Evolutionary conservation across 2,888 invertebrate genomes (phyloP).

Genomic region (Rhimphoctona megacephalus): DNA sequence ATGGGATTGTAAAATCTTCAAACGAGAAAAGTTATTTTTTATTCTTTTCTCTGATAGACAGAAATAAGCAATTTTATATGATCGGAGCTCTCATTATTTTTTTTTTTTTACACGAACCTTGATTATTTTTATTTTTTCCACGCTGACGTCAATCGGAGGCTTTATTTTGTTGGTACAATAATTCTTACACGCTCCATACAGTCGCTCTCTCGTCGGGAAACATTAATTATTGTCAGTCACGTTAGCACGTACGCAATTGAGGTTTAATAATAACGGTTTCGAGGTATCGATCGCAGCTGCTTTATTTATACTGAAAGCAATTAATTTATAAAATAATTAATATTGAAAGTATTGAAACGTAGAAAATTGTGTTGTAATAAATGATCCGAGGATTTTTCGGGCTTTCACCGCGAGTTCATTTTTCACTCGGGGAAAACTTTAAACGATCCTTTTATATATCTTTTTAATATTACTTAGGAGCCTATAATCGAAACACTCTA

Average conservation of each 20-base stretch:
- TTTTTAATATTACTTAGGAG: neutral
- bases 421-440: neutral
- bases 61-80: neutral
- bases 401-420: neutral
- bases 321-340: neutral
- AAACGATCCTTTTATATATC: neutral
- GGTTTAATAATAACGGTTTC: slow-evolving; percentile 52
- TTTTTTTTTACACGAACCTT: slow-evolving; percentile 5
- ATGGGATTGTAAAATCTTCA: neutral
- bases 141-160: slow-evolving; percentile 50
- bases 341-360: neutral
- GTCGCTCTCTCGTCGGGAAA: slow-evolving; percentile 34
- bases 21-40: neutral
- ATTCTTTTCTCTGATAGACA: neutral
- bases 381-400: neutral
- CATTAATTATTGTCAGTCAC: slow-evolving; percentile 61
- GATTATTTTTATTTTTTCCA: slow-evolving; percentile 38
- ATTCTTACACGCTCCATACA: slow-evolving; percentile 27
- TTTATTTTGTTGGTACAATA: slow-evolving; percentile 40
- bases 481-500: neutral
- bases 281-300: slow-evolving; percentile 36
- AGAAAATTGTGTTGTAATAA: neutral
- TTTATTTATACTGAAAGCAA: slow-evolving; percentile 10
- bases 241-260: slow-evolving; percentile 41
- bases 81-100: too few relatives aligned